phyloP scores from a whole-genome alignment of 2,888 invertebrate species.

The Tetragonisca angustula region DNA sequence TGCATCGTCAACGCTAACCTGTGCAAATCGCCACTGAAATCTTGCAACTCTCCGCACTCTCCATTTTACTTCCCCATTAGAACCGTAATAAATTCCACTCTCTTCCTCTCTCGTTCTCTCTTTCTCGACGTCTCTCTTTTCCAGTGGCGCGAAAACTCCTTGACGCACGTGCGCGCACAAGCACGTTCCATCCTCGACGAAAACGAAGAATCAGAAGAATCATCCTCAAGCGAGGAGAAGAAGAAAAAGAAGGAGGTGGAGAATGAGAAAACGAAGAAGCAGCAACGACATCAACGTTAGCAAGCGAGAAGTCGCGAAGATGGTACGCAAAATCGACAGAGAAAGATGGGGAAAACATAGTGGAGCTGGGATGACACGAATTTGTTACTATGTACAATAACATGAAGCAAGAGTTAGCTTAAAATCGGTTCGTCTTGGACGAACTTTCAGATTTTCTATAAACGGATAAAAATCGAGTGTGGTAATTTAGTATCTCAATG shows the following conservation, averaged over 20 bases:
- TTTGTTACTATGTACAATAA: no score
- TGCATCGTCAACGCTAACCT: no score
- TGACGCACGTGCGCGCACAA: conserved; percentile 46
- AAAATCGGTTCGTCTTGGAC: no score
- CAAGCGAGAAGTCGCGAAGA: conserved; percentile 9
- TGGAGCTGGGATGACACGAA: background rate
- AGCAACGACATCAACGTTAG: background rate
- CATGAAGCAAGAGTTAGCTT: no score
- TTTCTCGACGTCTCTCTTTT: no score
- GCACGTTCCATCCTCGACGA: background rate
- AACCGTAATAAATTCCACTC: conserved; percentile 14
- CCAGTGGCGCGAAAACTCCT: conserved; percentile 48
- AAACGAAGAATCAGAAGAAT: background rate
- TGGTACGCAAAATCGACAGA: conserved; percentile 39
- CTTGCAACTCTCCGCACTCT: background rate
- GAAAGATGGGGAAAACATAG: conserved; percentile 1
- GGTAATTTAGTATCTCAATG: no score
- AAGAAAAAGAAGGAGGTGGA: background rate
- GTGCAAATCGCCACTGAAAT: no score
- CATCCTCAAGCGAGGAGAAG: conserved; percentile 1
- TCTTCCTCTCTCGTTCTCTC: background rate
- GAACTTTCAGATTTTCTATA: no score
- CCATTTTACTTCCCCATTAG: background rate
- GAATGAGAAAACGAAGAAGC: background rate
- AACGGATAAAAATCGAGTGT: no score